phyloP scores from a whole-genome alignment of 2,797 vertebrate genomes.

The Parauchenoglanis punctatus region DNA sequence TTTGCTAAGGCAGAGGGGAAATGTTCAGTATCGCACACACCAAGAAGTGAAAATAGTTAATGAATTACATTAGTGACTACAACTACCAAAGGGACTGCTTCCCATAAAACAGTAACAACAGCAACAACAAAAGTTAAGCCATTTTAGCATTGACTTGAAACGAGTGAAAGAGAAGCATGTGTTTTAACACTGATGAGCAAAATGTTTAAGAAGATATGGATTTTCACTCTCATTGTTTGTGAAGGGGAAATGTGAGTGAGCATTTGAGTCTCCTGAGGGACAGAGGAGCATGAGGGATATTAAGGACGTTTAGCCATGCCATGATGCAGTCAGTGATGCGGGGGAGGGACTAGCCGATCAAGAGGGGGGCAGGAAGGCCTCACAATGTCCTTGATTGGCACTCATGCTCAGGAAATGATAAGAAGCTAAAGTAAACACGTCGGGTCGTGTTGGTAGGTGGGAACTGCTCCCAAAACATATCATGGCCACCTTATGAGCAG shows the following conservation, averaged over 20 bases:
- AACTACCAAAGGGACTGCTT: neutral
- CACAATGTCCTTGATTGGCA: constrained; percentile 53
- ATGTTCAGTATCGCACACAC: neutral
- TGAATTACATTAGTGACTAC: neutral
- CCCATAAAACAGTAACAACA: too few species aligned
- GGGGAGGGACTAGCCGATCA: constrained; percentile 40
- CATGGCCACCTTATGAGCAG: constrained; percentile 36
- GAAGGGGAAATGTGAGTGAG: neutral
- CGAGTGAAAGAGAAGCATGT: neutral
- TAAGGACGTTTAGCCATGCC: neutral
- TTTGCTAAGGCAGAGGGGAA: neutral
- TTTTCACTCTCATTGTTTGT: constrained; percentile 39
- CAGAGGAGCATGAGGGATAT: neutral
- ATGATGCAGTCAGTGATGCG: neutral
- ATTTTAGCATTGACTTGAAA: neutral
- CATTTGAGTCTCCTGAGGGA: neutral
- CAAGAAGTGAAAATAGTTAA: neutral
- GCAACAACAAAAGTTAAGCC: too few species aligned
- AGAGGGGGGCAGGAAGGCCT: constrained; percentile 31
- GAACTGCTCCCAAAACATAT: constrained; percentile 37
- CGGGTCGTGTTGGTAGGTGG: constrained; percentile 47
- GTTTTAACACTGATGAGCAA: neutral
- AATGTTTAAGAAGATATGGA: constrained; percentile 17
- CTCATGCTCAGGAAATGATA: constrained; percentile 51
- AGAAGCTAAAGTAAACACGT: constrained; percentile 58